These are phyloP conservation scores for Deilephila elpenor DNA, from an alignment of 2,888 invertebrate genomes.

Conservation along the genomic window DNA sequence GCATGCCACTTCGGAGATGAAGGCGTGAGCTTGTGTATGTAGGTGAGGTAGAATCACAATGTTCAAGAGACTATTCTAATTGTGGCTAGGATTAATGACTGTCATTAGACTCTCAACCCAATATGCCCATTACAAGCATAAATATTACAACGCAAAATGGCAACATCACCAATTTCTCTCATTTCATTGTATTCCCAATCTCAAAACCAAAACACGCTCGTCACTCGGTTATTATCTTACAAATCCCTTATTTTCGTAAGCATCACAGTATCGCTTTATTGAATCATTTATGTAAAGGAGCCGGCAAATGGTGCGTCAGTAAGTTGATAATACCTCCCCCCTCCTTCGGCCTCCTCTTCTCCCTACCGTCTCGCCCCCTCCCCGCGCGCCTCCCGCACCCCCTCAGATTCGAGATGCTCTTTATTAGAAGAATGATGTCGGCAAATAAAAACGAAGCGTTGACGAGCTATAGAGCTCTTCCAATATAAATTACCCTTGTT, in stretches of 20 bases:
- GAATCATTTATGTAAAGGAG: constrained; percentile 63
- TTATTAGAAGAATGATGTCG: constrained; percentile 56
- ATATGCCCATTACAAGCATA: too few species aligned
- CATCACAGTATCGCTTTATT: constrained; percentile 27
- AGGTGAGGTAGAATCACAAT: too few species aligned
- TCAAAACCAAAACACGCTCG: neutral
- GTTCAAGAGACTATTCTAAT: too few species aligned
- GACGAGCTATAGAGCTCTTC: neutral
- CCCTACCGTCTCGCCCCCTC: neutral
- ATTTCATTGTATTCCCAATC: neutral
- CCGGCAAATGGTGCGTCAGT: constrained; percentile 67
- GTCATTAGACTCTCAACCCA: too few species aligned
- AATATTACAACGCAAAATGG: too few species aligned
- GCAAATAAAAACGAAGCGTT: constrained; percentile 43
- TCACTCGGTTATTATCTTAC: constrained; percentile 7
- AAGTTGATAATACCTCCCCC: constrained; percentile 62
- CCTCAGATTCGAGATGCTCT: constrained; percentile 34
- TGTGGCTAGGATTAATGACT: too few species aligned
- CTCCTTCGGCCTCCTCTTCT: neutral
- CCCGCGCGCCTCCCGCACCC: neutral
- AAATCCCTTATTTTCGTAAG: constrained; percentile 21
- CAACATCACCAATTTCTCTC: too few species aligned
- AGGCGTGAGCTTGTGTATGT: too few species aligned
- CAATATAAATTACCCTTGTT: constrained; percentile 11
- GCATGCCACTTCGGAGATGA: too few species aligned